Base-by-base conservation (phyloP, 2,797 vertebrate genomes). In the Liasis olivaceus region DNA sequence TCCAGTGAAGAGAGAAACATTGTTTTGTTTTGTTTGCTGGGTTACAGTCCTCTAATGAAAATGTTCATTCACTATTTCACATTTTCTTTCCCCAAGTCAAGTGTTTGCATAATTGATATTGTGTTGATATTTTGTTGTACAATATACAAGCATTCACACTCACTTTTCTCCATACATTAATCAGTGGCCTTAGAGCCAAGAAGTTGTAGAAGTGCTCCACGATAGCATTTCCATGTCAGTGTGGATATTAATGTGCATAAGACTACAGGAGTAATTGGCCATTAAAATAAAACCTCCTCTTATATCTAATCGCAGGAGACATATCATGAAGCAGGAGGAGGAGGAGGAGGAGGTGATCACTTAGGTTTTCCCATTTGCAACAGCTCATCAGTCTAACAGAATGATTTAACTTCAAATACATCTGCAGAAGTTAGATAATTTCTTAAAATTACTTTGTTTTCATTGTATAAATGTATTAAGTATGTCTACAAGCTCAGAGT, bases 211-310 rank as follows among this genome's bases (percentile, higher is more conserved):
- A 47, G 3, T 89, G 28, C 15, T 91, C 42, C 56, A 89, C 54
- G 63, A 85, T 47, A 69, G 8, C 56, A 85, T 60, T 56, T n/a
- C 13, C 7, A 31, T 47, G 42, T 4, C 15, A 54, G 7, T 24
- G 14, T 47, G 22, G 47, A 66, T 47, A 86, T 60, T 47, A 63
- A 42, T 89, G 4, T 62, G n/a, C 58, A 56, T 56, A 69, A 91
- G 86, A 36, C 59, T 59, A 22, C 4, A 58, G 58, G 84, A 88
- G 59, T n/a, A 64, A 88, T n/a, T 59, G 72, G 20, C 69, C 26
- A 58, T 91, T 88, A 90, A 93, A 59, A 20, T 88, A 90, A 93
- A 59, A 20, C 28, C 47, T 47, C 2, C 31, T n/a, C 59, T 84
- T 51, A 42, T 84, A 63, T 47, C 60, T 88, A 69, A 87, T 91